A percentile compares a stretch with the other conserved stretches of the same genome.
Evolutionary conservation across 2,797 vertebrate genomes (phyloP).

Genomic region (Arnoldichthys spilopterus): DNA sequence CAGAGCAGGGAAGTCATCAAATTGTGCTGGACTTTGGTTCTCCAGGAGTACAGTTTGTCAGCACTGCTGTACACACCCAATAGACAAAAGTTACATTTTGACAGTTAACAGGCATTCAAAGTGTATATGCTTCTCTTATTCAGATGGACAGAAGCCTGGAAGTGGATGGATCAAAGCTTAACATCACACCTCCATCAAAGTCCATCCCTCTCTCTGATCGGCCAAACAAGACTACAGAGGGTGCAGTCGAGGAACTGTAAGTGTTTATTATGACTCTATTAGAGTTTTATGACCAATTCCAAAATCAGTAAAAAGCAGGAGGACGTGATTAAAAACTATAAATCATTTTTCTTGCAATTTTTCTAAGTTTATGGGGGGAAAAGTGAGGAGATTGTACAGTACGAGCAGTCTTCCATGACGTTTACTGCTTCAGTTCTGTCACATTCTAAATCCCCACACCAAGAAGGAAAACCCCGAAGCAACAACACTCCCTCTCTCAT

Average conservation of each 20-base stretch:
- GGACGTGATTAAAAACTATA: background rate
- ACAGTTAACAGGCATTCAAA: background rate
- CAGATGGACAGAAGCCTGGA: slow-evolving; percentile 73
- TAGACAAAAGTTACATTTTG: background rate
- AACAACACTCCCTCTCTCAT: slow-evolving; percentile 26
- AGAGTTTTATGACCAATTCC: background rate
- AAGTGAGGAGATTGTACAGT: slow-evolving; percentile 17
- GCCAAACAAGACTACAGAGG: slow-evolving; percentile 67
- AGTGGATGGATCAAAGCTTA: slow-evolving; percentile 73
- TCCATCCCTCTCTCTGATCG: slow-evolving; percentile 67
- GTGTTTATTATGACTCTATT: background rate
- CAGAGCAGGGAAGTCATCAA: too few relatives aligned
- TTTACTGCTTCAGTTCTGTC: slow-evolving; percentile 28
- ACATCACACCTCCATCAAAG: slow-evolving; percentile 72
- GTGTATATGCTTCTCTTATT: background rate
- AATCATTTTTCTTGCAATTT: background rate
- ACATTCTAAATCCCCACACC: slow-evolving; percentile 35
- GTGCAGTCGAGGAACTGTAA: slow-evolving; percentile 35
- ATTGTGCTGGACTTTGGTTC: too few relatives aligned
- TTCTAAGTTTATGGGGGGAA: slow-evolving; percentile 29
- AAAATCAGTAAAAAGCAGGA: background rate
- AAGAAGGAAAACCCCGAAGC: slow-evolving; percentile 18
- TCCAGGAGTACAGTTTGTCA: too few relatives aligned
- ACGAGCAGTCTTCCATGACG: slow-evolving; percentile 18
- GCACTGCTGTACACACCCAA: too few relatives aligned